These are phyloP conservation scores for Dermatemys mawii DNA, from an alignment of 2,113 vertebrate genomes.

Conservation along the genomic window DNA sequence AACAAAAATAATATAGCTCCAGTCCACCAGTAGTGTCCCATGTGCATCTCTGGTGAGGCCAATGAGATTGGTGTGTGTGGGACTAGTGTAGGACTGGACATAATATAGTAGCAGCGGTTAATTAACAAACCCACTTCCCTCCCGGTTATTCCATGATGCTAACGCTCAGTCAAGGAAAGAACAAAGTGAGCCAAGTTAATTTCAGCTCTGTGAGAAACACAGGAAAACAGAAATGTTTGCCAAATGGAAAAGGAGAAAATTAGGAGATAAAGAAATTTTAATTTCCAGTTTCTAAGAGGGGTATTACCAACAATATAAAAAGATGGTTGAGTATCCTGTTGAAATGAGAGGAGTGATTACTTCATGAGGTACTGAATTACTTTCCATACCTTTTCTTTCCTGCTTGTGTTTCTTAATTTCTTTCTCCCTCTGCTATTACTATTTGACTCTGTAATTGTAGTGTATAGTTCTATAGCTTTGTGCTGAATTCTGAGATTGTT, in stretches of 20 bases:
- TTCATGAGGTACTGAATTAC: background rate
- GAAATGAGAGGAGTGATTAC: slow-evolving; percentile 56
- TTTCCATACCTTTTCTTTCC: slow-evolving; percentile 23
- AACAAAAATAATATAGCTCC: background rate
- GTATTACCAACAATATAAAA: slow-evolving; percentile 40
- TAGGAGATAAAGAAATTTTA: slow-evolving; percentile 34
- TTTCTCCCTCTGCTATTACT: background rate
- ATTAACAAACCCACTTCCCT: slow-evolving; percentile 47
- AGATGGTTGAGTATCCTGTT: slow-evolving; percentile 37
- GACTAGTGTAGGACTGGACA: background rate
- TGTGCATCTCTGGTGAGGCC: background rate
- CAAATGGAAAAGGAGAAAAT: slow-evolving; percentile 43
- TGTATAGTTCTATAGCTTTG: background rate
- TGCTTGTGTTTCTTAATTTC: background rate
- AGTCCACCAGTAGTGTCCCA: background rate
- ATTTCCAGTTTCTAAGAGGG: slow-evolving; percentile 58
- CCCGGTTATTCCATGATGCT: background rate
- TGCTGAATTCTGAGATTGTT: background rate
- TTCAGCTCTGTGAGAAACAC: slow-evolving; percentile 20
- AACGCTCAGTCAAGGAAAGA: slow-evolving; percentile 29
- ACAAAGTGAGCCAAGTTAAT: slow-evolving; percentile 44
- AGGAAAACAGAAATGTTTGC: background rate
- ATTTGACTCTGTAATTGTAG: background rate
- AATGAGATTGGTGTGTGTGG: background rate
- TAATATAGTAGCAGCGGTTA: background rate